Evolutionary conservation across 2,888 invertebrate species (phyloP), one percentile per base, ranked within the genome.

Genomic region (Ecliptopera silaceata): DNA sequence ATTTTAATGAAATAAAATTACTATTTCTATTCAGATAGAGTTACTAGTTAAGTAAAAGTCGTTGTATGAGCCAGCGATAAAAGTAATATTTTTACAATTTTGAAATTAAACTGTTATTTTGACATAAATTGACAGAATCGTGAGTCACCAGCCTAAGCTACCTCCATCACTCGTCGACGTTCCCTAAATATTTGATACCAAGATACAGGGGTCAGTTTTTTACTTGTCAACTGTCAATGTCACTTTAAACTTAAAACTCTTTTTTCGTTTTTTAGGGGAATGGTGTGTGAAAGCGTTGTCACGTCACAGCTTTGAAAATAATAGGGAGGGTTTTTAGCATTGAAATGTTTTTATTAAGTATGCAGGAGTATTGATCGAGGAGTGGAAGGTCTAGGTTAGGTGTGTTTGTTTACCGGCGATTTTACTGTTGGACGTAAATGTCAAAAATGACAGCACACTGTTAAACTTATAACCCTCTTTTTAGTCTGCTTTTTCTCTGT

Each of bases 231-330:
- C 84, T 79, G 84, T 89, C 90, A 89, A 86, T 82, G 86, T 83
- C 88, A 85, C 86, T 86, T 88, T 82, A 75, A 84, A 88, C 82
- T 90, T 89, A 88, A 89, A 88, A 80, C 80, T 80, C 77, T 80
- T 82, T 84, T 48, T 85, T 78, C 74, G 59, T 61, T 50, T 59
- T 70, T 68, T 66, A 72, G 77, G 79, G 77, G 75, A 71, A 8
- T 8, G 31, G 31, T 8, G 79, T 75, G 79, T 88, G 85, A 88
- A 88, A 89, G 88, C 89, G 78, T 87, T 86, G 84, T 84, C 84
- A 83, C 80, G 87, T 88, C 29, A 39, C 54, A 32, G 60, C 15
- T 48, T 46, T 49, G 51, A 50, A 46, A 53, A 49, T 47, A 4
- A 56, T 58, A 49, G 53, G 59, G 57, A 55, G 77, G 69, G 76